A percentile compares a stretch with the other conserved stretches of the same genome.
Conservation (phyloP, 2,113 vertebrate genomes). For the Pseudorasbora parva region DNA sequence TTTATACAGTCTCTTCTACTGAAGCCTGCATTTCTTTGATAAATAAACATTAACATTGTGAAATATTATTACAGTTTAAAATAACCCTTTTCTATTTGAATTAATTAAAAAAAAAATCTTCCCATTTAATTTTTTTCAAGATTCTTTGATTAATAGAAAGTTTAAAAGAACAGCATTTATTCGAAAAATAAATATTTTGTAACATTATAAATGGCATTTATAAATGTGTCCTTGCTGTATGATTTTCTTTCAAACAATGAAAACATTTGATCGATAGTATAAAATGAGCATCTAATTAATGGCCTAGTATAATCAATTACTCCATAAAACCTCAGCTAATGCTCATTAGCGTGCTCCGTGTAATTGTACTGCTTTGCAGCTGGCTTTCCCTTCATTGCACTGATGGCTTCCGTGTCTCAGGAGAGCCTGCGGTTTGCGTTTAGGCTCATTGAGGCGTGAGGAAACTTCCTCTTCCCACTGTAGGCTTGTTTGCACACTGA, state of each 20-base stretch:
- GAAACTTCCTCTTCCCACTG: slow-evolving; percentile 41
- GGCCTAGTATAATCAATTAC: background rate
- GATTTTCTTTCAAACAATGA: too few relatives aligned
- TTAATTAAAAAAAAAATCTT: background rate
- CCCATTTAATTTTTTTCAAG: background rate
- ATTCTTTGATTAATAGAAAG: background rate
- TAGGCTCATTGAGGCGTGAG: slow-evolving; percentile 60
- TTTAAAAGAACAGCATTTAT: background rate
- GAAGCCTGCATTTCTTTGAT: background rate
- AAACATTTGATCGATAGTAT: background rate
- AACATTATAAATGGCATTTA: background rate
- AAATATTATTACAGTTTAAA: background rate
- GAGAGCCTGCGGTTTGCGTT: slow-evolving; percentile 58
- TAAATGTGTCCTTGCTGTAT: background rate
- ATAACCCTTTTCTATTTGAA: background rate
- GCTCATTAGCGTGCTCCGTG: background rate
- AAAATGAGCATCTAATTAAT: background rate
- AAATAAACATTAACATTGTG: background rate
- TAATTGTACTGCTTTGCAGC: slow-evolving; percentile 10
- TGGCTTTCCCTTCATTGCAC: slow-evolving; percentile 24
- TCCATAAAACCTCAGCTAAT: background rate
- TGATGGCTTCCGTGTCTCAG: slow-evolving; percentile 45
- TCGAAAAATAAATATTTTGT: background rate
- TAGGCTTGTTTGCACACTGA: slow-evolving; percentile 45
- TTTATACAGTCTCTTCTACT: background rate